Evolutionary conservation across 2,797 vertebrate genomes (phyloP), one percentile per base, ranked within the genome.

Genomic region (Acanthis flammea): DNA sequence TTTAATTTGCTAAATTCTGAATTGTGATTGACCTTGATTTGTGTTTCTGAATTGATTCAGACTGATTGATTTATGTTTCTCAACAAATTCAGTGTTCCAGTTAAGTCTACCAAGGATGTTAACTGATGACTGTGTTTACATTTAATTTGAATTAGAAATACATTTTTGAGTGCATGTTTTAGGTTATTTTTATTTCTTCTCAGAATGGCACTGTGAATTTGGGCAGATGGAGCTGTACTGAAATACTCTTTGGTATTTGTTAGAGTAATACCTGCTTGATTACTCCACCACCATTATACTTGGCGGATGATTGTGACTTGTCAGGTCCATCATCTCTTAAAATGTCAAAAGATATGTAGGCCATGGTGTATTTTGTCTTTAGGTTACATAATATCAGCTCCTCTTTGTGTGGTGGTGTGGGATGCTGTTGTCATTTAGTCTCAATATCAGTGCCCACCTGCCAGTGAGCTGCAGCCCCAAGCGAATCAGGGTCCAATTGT

Each of bases 21-120:
- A 47, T 84, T 78, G 24, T 65, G 65, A 58, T 85, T 94, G 71
- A 92, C 82, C 62, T 96, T 75, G 54, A 68, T 93, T 88, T 89
- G 21, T 80, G 48, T 72, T 80, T 94, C 55, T 81, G 75, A 86
- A 72, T 66, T 83, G 85, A 47, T 92, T 83, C 35, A 61, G 57
- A 44, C 33, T 37, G 65, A 48, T 71, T 88, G 68, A 85, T 86
- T 79, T 82, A 60, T 0, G 0, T 81, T 90, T 88, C 42, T 65
- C 67, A 83, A 75, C 74, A 86, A 87, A 51, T 80, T 83, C 50
- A 70, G 33, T 41, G 22, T 31, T 83, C 19, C 42, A 45, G 5
- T 86, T 55, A 71, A 66, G 60, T 68, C 57, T 82, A 31, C 14
- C 9, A 44, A 62, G 48, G 25, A 31, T 74, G 9, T 24, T 72